These are phyloP conservation scores for Gallinago solitaria DNA, from an alignment of 2,797 vertebrate genomes.

Conservation along the genomic window DNA sequence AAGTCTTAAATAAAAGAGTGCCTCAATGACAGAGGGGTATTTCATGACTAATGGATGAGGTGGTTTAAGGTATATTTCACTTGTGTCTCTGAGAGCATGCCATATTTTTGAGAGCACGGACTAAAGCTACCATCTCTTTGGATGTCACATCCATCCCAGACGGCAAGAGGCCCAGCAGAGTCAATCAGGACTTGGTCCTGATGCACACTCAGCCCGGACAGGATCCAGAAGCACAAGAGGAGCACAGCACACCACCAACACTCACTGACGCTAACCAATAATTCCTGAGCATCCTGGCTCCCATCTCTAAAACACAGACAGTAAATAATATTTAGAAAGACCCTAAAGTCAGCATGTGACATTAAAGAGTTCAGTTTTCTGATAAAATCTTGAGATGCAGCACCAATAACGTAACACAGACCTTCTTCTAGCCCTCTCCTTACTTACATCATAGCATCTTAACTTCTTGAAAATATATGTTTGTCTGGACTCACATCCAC, in stretches of 20 bases:
- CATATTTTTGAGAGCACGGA: not conserved
- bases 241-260: not conserved
- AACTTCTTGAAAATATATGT: not conserved
- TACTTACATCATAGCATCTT: not conserved
- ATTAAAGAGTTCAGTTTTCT: not conserved
- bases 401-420: not conserved
- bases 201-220: not conserved
- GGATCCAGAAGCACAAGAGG: not conserved
- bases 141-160: not conserved
- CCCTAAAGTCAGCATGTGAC: not conserved
- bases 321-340: not conserved
- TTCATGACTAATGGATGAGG: not conserved
- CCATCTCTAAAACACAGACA: not conserved
- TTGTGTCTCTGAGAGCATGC: fast-evolving
- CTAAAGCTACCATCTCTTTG: not conserved
- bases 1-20: not conserved
- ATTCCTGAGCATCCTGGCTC: not conserved
- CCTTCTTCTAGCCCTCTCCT: not conserved
- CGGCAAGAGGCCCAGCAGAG: not conserved
- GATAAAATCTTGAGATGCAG: not conserved
- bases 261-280: not conserved
- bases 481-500: not conserved
- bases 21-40: not conserved
- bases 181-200: not conserved
- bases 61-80: not conserved